These are phyloP conservation scores for Marmota monax DNA, from an alignment of 2,113 vertebrate genomes.

Conservation along the genomic window DNA sequence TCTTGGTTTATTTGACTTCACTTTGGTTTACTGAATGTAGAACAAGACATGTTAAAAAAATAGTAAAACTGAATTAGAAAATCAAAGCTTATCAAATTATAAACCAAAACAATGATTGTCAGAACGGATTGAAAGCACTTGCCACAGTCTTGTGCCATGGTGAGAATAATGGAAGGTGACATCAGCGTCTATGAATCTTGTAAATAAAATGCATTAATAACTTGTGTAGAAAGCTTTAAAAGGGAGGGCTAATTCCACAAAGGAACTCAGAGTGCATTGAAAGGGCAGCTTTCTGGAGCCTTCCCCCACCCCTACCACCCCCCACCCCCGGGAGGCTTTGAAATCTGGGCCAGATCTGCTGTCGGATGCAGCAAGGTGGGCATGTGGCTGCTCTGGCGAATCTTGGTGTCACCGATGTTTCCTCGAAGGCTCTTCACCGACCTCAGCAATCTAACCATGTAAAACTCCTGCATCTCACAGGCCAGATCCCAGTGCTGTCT, in stretches of 20 bases:
- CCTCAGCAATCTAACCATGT: neutral
- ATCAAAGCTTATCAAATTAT: neutral
- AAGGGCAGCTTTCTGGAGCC: neutral
- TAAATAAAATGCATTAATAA: neutral
- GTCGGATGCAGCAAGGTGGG: neutral
- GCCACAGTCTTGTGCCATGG: neutral
- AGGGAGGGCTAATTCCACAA: neutral
- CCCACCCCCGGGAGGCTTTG: fast-evolving
- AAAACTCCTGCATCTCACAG: no score
- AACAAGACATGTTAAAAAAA: neutral
- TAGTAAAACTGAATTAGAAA: neutral
- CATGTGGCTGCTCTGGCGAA: fast-evolving
- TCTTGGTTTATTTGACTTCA: neutral
- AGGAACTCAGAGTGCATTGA: neutral
- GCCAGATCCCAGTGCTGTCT: fast-evolving
- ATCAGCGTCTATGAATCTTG: neutral
- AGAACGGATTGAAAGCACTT: neutral
- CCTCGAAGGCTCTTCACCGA: no score
- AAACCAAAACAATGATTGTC: neutral
- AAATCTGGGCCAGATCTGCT: fast-evolving
- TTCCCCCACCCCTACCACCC: fast-evolving
- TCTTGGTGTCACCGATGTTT: fast-evolving
- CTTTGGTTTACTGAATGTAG: neutral
- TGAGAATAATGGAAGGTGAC: neutral
- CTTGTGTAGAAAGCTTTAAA: neutral